phyloP scores from a whole-genome alignment of 2,797 vertebrate species.

The Galaxias olidus region DNA sequence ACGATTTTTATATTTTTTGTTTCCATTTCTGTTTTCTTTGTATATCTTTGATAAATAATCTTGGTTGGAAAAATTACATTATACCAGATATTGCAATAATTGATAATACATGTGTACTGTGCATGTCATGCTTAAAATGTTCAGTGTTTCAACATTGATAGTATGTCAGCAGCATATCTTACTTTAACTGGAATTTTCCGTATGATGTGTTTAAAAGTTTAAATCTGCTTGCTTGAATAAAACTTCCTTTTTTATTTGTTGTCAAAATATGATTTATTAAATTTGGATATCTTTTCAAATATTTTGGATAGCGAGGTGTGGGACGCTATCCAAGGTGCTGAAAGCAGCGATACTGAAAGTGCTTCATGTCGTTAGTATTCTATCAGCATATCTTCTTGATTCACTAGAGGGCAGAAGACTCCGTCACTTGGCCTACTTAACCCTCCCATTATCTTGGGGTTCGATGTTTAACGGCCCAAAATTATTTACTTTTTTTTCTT shows the following conservation, averaged over 20 bases:
- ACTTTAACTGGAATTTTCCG: too few relatives aligned
- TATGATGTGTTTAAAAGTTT: too few relatives aligned
- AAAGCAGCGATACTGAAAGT: conserved; percentile 22
- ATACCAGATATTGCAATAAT: too few relatives aligned
- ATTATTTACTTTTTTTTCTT: too few relatives aligned
- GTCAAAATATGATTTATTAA: not conserved
- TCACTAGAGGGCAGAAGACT: conserved; percentile 54
- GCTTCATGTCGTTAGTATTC: not conserved
- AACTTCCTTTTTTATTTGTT: too few relatives aligned
- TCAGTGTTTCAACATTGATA: not conserved
- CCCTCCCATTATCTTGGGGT: too few relatives aligned
- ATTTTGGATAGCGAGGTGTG: not conserved
- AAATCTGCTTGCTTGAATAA: too few relatives aligned
- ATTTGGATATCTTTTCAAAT: not conserved
- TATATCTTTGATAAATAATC: not conserved
- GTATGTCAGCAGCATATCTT: not conserved
- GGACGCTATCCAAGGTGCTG: conserved; percentile 71
- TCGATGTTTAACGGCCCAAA: too few relatives aligned
- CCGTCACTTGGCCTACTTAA: too few relatives aligned
- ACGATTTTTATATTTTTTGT: not conserved
- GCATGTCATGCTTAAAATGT: not conserved
- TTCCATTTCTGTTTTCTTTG: not conserved
- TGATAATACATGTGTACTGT: not conserved
- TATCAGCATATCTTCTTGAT: not conserved
- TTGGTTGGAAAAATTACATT: too few relatives aligned